phyloP scores from a whole-genome alignment of 53 echinoderm and acorn worm genomes.

The Arbacia lixula region DNA sequence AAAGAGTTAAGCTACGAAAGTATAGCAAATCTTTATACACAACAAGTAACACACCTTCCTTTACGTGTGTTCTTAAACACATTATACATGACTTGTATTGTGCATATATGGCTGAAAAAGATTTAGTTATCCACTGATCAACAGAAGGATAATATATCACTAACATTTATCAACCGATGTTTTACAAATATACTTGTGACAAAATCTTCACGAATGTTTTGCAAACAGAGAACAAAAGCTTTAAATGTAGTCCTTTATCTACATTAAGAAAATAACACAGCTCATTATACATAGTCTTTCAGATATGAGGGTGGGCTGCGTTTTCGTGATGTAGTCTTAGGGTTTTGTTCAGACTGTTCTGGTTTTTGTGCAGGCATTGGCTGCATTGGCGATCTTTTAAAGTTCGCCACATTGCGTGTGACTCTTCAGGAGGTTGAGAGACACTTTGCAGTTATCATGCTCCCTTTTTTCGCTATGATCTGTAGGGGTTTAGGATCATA shows the following conservation, averaged over 20 bases:
- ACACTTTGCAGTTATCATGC: constrained; percentile 1
- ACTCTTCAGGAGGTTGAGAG: not conserved
- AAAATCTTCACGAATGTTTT: constrained; percentile 17
- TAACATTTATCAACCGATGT: constrained; percentile 17
- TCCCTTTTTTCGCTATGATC: not conserved
- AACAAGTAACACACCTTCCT: constrained; percentile 20
- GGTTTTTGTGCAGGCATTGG: no score
- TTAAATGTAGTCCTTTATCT: not conserved
- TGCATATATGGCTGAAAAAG: constrained; percentile 10
- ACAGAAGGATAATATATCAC: constrained; percentile 17
- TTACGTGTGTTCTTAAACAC: constrained; percentile 17
- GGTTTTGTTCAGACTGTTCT: no score
- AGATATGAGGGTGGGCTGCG: no score
- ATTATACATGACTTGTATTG: constrained; percentile 5
- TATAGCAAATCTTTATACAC: constrained; percentile 17
- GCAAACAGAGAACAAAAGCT: constrained; percentile 17
- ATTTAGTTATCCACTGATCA: not conserved
- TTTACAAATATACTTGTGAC: constrained; percentile 14
- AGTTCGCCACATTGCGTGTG: not conserved
- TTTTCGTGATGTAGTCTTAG: no score
- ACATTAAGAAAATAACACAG: not conserved
- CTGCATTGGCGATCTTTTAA: constrained; percentile 22
- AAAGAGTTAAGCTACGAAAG: constrained; percentile 10
- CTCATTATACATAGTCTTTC: constrained; percentile 25
- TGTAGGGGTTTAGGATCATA: constrained; percentile 1